These are phyloP conservation scores for Cherax quadricarinatus DNA, from an alignment of 1,140 invertebrate species.

Conservation along the genomic window DNA sequence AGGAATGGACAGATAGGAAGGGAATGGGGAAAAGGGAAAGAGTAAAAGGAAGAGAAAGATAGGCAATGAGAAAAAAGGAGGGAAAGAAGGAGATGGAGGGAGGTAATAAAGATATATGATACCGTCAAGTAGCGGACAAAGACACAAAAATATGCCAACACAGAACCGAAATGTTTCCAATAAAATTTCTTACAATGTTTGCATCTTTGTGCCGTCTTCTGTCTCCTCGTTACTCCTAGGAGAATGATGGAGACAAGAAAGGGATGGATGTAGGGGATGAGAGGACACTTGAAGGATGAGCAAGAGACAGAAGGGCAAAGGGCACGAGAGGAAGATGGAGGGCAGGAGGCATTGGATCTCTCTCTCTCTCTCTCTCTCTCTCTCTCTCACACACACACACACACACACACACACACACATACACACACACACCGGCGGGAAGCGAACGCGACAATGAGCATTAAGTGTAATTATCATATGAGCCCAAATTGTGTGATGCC, in stretches of 20 bases:
- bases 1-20: background rate
- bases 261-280: no score
- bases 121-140: no score
- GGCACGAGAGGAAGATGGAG: no score
- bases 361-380: no score
- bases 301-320: background rate
- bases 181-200: no score
- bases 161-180: no score
- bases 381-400: background rate
- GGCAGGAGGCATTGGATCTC: no score
- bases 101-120: background rate
- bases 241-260: no score
- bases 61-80: background rate
- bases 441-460: slow-evolving; percentile 68
- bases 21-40: background rate
- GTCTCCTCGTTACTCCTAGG: no score
- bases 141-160: no score
- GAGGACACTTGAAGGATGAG: no score
- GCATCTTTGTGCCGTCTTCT: no score
- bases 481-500: slow-evolving; percentile 60
- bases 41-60: background rate
- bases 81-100: background rate
- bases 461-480: slow-evolving; percentile 69
- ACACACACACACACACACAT: slow-evolving; percentile 1
- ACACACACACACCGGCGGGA: slow-evolving; percentile 58